A percentile compares a stretch with the other conserved stretches of the same genome.
Conservation (phyloP, 2,797 vertebrate genomes). For the Lepus townsendii region DNA sequence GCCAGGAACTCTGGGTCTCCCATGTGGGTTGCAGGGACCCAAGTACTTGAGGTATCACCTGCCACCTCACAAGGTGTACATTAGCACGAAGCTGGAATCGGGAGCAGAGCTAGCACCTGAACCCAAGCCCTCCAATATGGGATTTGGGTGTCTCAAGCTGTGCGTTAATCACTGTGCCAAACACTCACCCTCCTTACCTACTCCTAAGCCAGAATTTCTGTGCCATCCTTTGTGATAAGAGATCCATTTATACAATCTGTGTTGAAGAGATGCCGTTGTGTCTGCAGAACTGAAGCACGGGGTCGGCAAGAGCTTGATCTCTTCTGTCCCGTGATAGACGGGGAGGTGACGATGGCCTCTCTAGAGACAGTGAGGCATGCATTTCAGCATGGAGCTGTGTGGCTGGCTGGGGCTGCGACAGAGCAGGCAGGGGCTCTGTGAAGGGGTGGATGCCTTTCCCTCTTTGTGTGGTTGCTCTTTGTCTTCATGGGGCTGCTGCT, state of each 20-base stretch:
- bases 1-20: too few relatives aligned
- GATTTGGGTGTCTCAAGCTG: too few relatives aligned
- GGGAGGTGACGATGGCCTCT: background rate
- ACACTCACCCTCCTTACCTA: too few relatives aligned
- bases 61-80: too few relatives aligned
- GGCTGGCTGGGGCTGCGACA: background rate
- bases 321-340: background rate
- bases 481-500: background rate
- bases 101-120: too few relatives aligned
- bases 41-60: too few relatives aligned
- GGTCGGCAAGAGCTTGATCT: background rate
- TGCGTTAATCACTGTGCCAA: too few relatives aligned
- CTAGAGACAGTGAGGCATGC: background rate
- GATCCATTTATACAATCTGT: background rate
- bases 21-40: too few relatives aligned
- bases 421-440: background rate
- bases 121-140: too few relatives aligned
- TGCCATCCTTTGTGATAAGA: background rate
- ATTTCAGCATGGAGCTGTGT: background rate
- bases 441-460: background rate
- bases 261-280: background rate
- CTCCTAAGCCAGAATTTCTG: background rate
- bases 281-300: background rate
- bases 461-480: background rate
- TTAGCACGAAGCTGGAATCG: too few relatives aligned